A percentile compares a stretch with the other conserved stretches of the same genome.
Conservation (phyloP, 2,113 vertebrate genomes). For the Rhinogobius similis region DNA sequence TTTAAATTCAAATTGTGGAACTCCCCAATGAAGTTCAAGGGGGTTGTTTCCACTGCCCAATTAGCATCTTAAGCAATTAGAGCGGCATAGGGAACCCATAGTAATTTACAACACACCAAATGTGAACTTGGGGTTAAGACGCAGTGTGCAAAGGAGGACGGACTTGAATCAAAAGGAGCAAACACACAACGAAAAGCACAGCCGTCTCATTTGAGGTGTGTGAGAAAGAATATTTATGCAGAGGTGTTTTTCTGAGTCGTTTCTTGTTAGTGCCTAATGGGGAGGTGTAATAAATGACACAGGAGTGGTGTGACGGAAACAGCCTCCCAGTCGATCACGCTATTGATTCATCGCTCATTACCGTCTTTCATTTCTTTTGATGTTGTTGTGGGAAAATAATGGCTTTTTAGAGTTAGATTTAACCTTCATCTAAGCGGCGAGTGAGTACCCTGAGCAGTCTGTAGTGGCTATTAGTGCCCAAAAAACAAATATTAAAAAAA, state of each 20-base stretch:
- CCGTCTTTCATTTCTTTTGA: constrained; percentile 26
- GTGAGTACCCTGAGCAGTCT: not conserved
- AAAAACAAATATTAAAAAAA: constrained; percentile 13
- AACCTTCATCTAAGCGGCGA: constrained; percentile 21
- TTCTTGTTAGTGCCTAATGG: constrained; percentile 24
- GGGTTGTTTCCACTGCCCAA: constrained; percentile 72
- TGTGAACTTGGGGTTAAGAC: constrained; percentile 56
- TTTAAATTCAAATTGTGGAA: constrained; percentile 71
- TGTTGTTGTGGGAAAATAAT: constrained; percentile 24
- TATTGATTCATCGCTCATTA: constrained; percentile 12
- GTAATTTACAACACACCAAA: constrained; percentile 55
- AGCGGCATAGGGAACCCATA: constrained; percentile 55
- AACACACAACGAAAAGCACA: constrained; percentile 23
- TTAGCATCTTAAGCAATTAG: constrained; percentile 79
- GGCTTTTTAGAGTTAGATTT: constrained; percentile 19
- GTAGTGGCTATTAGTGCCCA: not conserved
- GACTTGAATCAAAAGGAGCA: constrained; percentile 20
- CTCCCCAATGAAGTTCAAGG: constrained; percentile 69
- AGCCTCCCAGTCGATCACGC: not conserved
- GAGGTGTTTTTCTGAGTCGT: constrained; percentile 5
- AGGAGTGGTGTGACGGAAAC: constrained; percentile 3
- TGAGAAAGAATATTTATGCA: constrained; percentile 30
- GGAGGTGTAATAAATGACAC: constrained; percentile 11
- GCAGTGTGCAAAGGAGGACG: constrained; percentile 29
- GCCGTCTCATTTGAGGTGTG: constrained; percentile 18